Base-by-base conservation (phyloP, 2,113 vertebrate species). In the Cyphomyrus discorhynchus region DNA sequence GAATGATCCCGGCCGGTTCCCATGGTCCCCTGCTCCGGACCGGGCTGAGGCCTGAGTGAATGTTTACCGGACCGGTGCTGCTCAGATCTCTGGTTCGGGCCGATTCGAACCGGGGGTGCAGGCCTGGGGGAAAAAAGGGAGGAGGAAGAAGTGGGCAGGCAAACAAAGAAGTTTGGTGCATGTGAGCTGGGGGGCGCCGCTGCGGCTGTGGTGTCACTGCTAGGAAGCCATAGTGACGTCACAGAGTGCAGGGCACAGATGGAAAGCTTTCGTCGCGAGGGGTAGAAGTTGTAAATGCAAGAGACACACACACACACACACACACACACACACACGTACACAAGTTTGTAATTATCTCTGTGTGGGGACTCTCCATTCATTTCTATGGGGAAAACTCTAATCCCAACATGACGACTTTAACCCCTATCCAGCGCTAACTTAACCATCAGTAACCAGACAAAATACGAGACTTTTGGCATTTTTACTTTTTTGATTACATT, bases 111-210 rank as follows among this genome's bases (percentile, higher is more conserved):
- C 10, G 2, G 66, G 15, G 45, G 39, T 62, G 19, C 53, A 24
- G 6, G 17, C 17, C 8, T 42, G 31, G 52, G 86, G 94, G 91
- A 89, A 92, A 77, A 88, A 90, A 94, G n/a, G 50, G 31, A 39
- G 94, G 95, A 94, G 49, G 35, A n/a, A 47, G 74, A 46, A 27
- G 11, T 27, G 74, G n/a, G 62, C 15, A 42, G 19, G 66, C 94
- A 86, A 90, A 85, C 89, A 92, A 96, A 62, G 74, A 11, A 95
- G 95, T 95, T 95, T 96, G 96, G 96, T 96, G 96, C 96, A 96
- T 96, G 95, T 94, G 95, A 96, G 94, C 95, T 95, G 96, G 45
- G 39, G 80, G 82, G 82, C 42, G 21, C 82, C 5, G 2, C 5
- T 19, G 35, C 6, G 15, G 74, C 4, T 19, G 31, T 3, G 1